A percentile compares a stretch with the other conserved stretches of the same genome.
These are phyloP conservation scores for Macaria liturata DNA, from an alignment of 2,888 invertebrate species.

Conservation along the genomic window DNA sequence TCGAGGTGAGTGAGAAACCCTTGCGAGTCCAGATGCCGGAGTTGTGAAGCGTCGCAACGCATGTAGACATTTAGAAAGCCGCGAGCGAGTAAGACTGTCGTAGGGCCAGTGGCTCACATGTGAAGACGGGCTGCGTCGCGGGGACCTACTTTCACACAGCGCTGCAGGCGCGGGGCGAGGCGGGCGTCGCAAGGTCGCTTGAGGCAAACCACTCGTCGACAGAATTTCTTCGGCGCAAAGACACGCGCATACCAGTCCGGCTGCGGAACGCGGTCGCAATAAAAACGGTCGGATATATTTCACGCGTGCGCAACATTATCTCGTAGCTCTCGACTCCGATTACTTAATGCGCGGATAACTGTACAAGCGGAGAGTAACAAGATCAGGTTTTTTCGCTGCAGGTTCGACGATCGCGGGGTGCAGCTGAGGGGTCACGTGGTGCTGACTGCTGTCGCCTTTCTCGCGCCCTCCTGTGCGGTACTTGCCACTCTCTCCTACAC, in stretches of 20 bases:
- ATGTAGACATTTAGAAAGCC: constrained; percentile 67
- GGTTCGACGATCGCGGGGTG: constrained; percentile 74
- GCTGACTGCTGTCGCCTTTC: constrained; percentile 19
- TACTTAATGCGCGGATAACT: constrained; percentile 80
- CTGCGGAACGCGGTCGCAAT: constrained; percentile 76
- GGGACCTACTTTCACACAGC: constrained; percentile 77
- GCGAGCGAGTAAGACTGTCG: constrained; percentile 53
- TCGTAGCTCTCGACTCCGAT: constrained; percentile 77
- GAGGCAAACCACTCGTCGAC: constrained; percentile 81
- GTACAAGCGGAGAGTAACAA: constrained; percentile 75
- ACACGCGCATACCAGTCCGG: constrained; percentile 70
- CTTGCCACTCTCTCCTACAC: constrained; percentile 2
- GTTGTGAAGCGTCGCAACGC: constrained; percentile 28
- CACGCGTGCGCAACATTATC: constrained; percentile 82
- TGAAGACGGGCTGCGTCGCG: constrained; percentile 39
- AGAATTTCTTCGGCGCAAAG: constrained; percentile 76
- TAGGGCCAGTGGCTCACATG: constrained; percentile 57
- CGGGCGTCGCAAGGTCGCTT: constrained; percentile 74
- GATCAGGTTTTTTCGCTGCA: constrained; percentile 76
- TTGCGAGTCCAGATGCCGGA: constrained; percentile 21
- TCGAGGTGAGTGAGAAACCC: constrained; percentile 9
- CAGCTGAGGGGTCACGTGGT: constrained; percentile 40
- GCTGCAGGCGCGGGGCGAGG: constrained; percentile 36
- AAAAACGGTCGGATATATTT: constrained; percentile 80
- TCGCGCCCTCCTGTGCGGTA: constrained; percentile 13